Conservation (phyloP, 2,797 vertebrate genomes). For the Gallinago nigripennis region DNA sequence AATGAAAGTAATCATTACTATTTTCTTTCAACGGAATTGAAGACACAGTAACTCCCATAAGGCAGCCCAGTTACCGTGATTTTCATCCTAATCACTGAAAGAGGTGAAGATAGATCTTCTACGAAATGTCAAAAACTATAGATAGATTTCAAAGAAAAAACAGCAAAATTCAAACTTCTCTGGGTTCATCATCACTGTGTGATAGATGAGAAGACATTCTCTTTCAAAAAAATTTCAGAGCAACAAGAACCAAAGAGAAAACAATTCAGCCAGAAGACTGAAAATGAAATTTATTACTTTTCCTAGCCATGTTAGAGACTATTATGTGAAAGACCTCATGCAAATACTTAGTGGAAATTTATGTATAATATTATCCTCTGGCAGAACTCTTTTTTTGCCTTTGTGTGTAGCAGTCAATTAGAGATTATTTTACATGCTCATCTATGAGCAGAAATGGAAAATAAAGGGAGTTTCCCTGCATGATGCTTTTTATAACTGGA, state of each 20-base stretch:
- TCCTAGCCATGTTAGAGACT: not conserved
- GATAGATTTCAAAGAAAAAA: not conserved
- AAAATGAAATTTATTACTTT: conserved; percentile 35
- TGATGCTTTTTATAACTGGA: not conserved
- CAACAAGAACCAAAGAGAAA: not conserved
- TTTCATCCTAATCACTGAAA: not conserved
- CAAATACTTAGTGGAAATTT: conserved; percentile 35
- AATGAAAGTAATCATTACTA: not conserved
- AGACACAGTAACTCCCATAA: not conserved
- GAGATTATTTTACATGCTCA: not conserved
- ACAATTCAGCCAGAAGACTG: not conserved
- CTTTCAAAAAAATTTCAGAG: not conserved
- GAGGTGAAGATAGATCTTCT: not conserved
- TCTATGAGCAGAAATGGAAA: conserved; percentile 12
- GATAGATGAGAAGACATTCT: not conserved
- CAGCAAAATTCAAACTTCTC: not conserved
- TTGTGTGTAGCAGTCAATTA: not conserved
- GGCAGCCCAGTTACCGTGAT: not conserved
- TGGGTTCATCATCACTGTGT: not conserved
- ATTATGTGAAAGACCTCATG: conserved; percentile 21
- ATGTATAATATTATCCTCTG: not conserved
- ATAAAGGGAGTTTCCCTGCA: not conserved
- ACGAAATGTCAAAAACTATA: not conserved
- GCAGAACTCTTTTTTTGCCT: not conserved
- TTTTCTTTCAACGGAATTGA: not conserved